These are phyloP conservation scores for Chirona hameri DNA, from an alignment of 2,888 invertebrate genomes.

Conservation along the genomic window DNA sequence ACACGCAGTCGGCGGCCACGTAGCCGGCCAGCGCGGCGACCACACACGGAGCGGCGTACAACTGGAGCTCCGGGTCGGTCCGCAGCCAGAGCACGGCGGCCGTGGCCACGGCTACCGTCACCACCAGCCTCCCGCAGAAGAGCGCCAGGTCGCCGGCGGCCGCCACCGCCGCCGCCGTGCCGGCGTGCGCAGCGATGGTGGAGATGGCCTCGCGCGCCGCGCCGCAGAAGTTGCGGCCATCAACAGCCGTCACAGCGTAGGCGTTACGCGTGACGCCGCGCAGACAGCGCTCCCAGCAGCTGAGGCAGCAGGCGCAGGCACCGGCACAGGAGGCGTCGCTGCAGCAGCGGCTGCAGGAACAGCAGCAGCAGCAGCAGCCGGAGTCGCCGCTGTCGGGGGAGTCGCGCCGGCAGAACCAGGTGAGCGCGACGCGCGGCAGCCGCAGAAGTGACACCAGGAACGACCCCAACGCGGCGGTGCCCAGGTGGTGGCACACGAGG, in stretches of 20 bases:
- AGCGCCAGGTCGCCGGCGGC: conserved; percentile 87
- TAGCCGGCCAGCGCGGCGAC: conserved; percentile 66
- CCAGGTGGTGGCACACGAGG: conserved; percentile 81
- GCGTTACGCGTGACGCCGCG: conserved; percentile 87
- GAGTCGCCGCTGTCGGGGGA: conserved; percentile 40
- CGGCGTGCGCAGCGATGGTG: conserved; percentile 77
- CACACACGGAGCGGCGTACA: neutral
- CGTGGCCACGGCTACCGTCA: conserved; percentile 54
- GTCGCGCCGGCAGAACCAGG: conserved; percentile 67
- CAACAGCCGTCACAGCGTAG: conserved; percentile 92
- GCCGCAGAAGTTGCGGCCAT: conserved; percentile 83
- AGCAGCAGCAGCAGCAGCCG: conserved; percentile 62
- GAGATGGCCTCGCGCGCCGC: conserved; percentile 68
- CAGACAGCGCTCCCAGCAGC: conserved; percentile 85
- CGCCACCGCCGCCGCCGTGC: conserved; percentile 73
- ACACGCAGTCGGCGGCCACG: conserved; percentile 82
- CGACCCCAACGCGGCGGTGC: conserved; percentile 92
- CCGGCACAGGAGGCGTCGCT: conserved; percentile 52
- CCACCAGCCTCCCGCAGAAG: conserved; percentile 80
- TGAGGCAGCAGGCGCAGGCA: conserved; percentile 85
- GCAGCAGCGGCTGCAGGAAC: conserved; percentile 60
- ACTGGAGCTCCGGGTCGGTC: neutral
- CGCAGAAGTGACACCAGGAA: conserved; percentile 89
- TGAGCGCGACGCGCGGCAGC: conserved; percentile 68
- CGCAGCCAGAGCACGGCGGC: neutral